A percentile compares a stretch with the other conserved stretches of the same genome.
These are phyloP conservation scores for Spea multiplicata DNA, from an alignment of 2,113 vertebrate genomes.

Conservation along the genomic window DNA sequence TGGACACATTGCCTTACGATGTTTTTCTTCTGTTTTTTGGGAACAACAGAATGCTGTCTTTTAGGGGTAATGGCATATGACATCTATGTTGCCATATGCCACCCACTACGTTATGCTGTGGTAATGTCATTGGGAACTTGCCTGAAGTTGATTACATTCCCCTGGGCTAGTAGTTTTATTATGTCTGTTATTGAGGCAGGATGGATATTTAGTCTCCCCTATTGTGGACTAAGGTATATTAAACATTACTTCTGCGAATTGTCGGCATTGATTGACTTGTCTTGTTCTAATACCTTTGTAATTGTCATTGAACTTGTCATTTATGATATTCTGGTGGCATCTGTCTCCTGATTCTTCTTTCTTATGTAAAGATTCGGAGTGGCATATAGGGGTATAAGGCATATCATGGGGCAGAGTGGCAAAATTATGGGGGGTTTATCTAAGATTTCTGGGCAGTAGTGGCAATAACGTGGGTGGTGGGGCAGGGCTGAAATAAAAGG, in stretches of 20 bases:
- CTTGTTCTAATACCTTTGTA: background rate
- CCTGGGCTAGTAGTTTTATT: background rate
- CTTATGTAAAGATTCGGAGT: background rate
- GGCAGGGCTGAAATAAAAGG: no score
- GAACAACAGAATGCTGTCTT: slow-evolving; percentile 55
- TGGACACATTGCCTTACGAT: slow-evolving; percentile 56
- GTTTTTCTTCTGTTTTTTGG: slow-evolving; percentile 59
- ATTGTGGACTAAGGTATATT: background rate
- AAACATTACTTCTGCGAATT: background rate
- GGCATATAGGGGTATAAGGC: background rate
- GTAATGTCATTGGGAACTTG: slow-evolving; percentile 44
- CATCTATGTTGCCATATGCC: slow-evolving; percentile 55
- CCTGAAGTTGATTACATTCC: background rate
- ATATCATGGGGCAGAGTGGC: background rate
- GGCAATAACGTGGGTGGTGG: no score
- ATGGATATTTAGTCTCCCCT: background rate
- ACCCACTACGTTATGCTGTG: slow-evolving; percentile 52
- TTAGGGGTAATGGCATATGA: slow-evolving; percentile 60
- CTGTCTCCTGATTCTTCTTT: background rate
- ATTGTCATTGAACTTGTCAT: background rate
- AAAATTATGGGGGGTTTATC: background rate
- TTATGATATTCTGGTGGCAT: background rate
- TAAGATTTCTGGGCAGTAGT: no score
- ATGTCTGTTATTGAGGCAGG: background rate
- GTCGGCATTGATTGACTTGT: background rate